These are phyloP conservation scores for Aramus guarauna DNA, from an alignment of 2,113 vertebrate species.

Conservation along the genomic window DNA sequence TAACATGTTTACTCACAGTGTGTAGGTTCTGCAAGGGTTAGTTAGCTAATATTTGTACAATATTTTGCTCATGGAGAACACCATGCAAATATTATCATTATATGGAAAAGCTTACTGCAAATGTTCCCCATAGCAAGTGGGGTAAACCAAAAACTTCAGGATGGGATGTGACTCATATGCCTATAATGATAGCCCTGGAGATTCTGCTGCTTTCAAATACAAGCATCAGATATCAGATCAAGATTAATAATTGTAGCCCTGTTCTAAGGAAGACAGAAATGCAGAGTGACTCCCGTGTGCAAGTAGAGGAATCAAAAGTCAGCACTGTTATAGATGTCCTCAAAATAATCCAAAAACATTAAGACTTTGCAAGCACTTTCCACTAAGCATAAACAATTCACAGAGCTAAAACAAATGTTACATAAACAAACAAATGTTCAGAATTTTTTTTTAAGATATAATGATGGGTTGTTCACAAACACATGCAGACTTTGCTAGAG, in stretches of 20 bases:
- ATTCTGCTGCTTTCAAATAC: slow-evolving; percentile 27
- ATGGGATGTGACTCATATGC: not conserved
- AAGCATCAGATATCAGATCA: not conserved
- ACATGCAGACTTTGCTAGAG: slow-evolving; percentile 16
- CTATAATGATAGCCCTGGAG: not conserved
- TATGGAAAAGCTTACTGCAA: not conserved
- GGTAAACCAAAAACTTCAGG: not conserved
- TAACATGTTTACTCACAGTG: not conserved
- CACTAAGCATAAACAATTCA: slow-evolving; percentile 34
- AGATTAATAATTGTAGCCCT: slow-evolving; percentile 25
- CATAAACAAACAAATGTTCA: slow-evolving; percentile 58
- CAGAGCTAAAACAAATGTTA: slow-evolving; percentile 27
- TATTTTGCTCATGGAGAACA: not conserved
- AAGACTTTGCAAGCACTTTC: not conserved
- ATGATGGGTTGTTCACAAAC: slow-evolving; percentile 47
- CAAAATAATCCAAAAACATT: slow-evolving; percentile 14
- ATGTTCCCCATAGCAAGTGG: not conserved
- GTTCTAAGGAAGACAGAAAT: not conserved
- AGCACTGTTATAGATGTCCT: not conserved
- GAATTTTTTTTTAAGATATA: not conserved
- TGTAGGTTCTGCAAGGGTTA: not conserved
- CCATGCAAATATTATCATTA: not conserved
- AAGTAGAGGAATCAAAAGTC: not conserved
- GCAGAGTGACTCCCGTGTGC: not conserved
- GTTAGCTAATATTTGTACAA: not conserved